Percentiles rank a stretch among this genome's conserved stretches.
Evolutionary conservation across 2,888 invertebrate species (phyloP).

Genomic region (Hirtodrosophila alboralis): DNA sequence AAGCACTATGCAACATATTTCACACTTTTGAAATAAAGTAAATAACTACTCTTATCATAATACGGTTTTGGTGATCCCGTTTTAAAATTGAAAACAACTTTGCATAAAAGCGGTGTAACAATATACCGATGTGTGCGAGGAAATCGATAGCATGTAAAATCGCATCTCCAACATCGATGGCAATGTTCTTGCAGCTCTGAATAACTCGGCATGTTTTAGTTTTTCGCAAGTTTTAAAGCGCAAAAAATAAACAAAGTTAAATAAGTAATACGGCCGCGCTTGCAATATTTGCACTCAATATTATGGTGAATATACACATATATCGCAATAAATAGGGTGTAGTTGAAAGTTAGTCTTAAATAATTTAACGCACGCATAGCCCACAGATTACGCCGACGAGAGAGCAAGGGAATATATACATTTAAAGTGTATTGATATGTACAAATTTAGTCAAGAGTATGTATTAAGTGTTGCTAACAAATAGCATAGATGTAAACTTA

Average conservation of each 20-base stretch:
- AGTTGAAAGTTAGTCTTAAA: not conserved
- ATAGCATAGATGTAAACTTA: not conserved
- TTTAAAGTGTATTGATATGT: conserved; percentile 11
- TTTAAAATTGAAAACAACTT: too few relatives aligned
- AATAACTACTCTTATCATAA: too few relatives aligned
- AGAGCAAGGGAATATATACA: conserved; percentile 36
- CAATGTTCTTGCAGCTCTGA: conserved; percentile 10
- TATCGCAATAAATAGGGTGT: too few relatives aligned
- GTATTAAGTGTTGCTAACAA: not conserved
- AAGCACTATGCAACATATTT: not conserved
- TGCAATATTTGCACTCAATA: not conserved
- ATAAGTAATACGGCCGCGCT: not conserved
- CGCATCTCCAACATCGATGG: not conserved
- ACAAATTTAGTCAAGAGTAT: conserved; percentile 29
- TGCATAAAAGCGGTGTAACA: not conserved
- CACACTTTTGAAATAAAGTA: too few relatives aligned
- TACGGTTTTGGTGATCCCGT: too few relatives aligned
- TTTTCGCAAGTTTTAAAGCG: conserved; percentile 7
- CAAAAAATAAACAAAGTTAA: not conserved
- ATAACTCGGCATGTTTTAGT: conserved; percentile 11
- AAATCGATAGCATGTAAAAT: not conserved
- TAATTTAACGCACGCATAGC: conserved; percentile 15
- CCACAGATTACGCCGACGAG: conserved; percentile 8
- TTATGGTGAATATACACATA: conserved; percentile 30
- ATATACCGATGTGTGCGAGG: not conserved